Evolutionary conservation across 2,797 vertebrate species (phyloP).

Genomic region (Luscinia luscinia): DNA sequence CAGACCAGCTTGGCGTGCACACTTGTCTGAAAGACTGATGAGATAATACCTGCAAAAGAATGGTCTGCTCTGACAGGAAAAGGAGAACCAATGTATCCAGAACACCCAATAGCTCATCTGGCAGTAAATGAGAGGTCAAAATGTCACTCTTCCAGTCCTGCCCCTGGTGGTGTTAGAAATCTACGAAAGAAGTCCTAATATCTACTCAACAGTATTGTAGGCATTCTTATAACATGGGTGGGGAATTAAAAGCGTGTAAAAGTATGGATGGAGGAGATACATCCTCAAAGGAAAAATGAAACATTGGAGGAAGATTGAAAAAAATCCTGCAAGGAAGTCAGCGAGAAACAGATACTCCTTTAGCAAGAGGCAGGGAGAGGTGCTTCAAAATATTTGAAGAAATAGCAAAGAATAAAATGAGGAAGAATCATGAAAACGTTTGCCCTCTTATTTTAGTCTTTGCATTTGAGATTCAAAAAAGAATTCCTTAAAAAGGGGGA

Average conservation of each 20-base stretch:
- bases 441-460: not conserved
- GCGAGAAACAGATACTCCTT: not conserved
- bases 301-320: not conserved
- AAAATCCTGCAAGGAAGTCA: not conserved
- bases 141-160: constrained; percentile 45
- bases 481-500: not conserved
- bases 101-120: constrained; percentile 71
- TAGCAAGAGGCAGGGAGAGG: not conserved
- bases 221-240: not conserved
- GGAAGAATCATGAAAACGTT: not conserved
- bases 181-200: constrained; percentile 14
- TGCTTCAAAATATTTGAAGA: not conserved
- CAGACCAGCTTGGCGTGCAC: not conserved
- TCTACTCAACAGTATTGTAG: not conserved
- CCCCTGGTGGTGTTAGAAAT: constrained; percentile 17
- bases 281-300: not conserved
- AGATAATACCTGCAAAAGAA: constrained; percentile 74
- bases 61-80: constrained; percentile 65
- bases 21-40: constrained; percentile 63
- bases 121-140: constrained; percentile 65
- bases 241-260: not conserved
- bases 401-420: not conserved
- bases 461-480: not conserved
- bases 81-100: constrained; percentile 66
- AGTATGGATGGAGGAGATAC: not conserved